These are phyloP conservation scores for Rhincodon typus DNA, from an alignment of 2,797 vertebrate species.

Conservation along the genomic window DNA sequence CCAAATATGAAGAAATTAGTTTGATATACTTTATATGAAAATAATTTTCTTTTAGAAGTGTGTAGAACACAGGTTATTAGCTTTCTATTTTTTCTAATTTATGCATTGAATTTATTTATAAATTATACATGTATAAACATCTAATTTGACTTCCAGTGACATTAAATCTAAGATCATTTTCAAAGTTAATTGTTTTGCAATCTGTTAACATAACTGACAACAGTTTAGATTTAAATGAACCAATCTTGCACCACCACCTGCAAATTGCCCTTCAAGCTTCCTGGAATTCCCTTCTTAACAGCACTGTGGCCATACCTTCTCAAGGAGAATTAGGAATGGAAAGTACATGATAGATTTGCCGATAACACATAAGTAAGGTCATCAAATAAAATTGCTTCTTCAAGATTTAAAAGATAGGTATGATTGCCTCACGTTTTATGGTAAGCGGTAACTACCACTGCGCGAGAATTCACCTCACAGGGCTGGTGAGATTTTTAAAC, in stretches of 20 bases:
- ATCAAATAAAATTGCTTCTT: neutral
- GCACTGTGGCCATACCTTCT: neutral
- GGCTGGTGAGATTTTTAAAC: neutral
- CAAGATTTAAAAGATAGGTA: neutral
- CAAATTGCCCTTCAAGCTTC: neutral
- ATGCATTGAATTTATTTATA: constrained; percentile 88
- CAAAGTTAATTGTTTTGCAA: neutral
- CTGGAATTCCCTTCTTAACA: neutral
- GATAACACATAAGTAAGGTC: neutral
- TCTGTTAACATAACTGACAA: neutral
- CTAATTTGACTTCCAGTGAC: constrained; percentile 46
- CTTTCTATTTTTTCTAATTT: constrained; percentile 66
- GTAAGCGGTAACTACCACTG: neutral
- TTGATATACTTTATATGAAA: constrained; percentile 35
- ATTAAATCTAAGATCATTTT: constrained; percentile 35
- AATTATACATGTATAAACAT: constrained; percentile 67
- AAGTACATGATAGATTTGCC: neutral
- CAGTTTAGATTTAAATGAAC: no score
- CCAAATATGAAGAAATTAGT: constrained; percentile 52
- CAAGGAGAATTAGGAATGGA: neutral
- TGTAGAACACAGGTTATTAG: constrained; percentile 31
- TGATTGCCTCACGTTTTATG: neutral
- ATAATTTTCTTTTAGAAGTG: constrained; percentile 33
- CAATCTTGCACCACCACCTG: neutral
- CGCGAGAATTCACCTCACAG: neutral